Conservation (phyloP, 2,888 invertebrate genomes). For the Rhamphomyia laevipes region DNA sequence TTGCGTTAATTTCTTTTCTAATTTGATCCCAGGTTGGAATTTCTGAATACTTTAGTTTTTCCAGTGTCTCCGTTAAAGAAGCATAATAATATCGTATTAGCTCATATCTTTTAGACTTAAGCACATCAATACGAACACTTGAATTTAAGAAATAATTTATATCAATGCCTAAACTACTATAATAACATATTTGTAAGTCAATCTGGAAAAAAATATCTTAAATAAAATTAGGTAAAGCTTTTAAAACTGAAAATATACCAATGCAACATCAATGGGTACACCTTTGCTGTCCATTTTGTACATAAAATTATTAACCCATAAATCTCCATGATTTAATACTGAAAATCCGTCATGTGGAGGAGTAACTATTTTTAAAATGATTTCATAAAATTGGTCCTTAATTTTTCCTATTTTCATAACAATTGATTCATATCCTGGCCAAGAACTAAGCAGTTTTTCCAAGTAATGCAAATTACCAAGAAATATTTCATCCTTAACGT, state of each 20-base stretch:
- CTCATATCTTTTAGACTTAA: slow-evolving; percentile 12
- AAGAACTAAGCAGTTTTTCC: slow-evolving; percentile 12
- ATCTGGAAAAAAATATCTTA: slow-evolving; percentile 11
- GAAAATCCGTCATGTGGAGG: slow-evolving; percentile 15
- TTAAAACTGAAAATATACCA: slow-evolving; percentile 27
- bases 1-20: slow-evolving; percentile 12
- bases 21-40: slow-evolving; percentile 15
- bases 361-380: not conserved
- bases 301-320: slow-evolving; percentile 43
- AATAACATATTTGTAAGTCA: slow-evolving; percentile 15
- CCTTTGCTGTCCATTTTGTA: slow-evolving; percentile 32
- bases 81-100: slow-evolving; percentile 12
- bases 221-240: not conserved
- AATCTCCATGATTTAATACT: slow-evolving; percentile 43
- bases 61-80: slow-evolving; percentile 11
- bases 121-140: slow-evolving; percentile 11
- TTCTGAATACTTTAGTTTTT: slow-evolving; percentile 9
- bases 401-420: slow-evolving; percentile 10
- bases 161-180: slow-evolving; percentile 16
- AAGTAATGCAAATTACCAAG: slow-evolving; percentile 12
- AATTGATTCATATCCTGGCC: slow-evolving; percentile 14
- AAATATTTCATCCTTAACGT: slow-evolving; percentile 9
- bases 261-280: slow-evolving; percentile 31
- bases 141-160: slow-evolving; percentile 17
- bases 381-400: slow-evolving; percentile 9